phyloP scores from a whole-genome alignment of 2,797 vertebrate species.

The Cuculus canorus region DNA sequence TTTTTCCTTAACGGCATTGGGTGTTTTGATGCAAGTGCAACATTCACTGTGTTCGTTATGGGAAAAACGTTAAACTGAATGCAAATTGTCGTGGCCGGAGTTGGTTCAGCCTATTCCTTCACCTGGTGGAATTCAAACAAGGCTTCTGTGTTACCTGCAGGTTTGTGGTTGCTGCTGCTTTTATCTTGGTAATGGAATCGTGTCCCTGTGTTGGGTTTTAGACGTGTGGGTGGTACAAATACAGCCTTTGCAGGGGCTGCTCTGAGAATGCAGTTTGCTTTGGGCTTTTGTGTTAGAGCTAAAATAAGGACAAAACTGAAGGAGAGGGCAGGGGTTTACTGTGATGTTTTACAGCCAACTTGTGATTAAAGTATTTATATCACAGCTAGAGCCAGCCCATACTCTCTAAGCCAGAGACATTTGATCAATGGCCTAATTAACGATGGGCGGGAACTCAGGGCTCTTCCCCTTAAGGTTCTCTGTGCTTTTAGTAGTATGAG shows the following conservation, averaged over 20 bases:
- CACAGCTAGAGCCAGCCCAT: background rate
- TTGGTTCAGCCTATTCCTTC: background rate
- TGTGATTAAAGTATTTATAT: background rate
- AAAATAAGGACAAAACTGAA: background rate
- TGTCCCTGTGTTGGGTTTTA: background rate
- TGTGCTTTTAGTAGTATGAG: background rate
- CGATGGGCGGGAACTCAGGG: accelerated
- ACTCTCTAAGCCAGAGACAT: background rate
- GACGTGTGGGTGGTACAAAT: background rate
- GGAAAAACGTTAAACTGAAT: background rate
- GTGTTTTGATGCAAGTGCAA: accelerated
- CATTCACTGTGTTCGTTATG: accelerated
- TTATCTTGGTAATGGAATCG: no score
- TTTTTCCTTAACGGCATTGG: background rate
- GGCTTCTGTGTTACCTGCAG: background rate
- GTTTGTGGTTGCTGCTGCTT: background rate
- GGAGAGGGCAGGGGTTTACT: background rate
- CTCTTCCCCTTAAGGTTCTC: background rate
- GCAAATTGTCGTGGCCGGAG: accelerated
- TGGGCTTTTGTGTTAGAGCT: background rate
- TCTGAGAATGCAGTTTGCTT: background rate
- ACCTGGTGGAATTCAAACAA: background rate
- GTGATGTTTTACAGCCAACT: background rate
- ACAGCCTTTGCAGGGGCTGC: background rate
- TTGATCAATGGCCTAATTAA: background rate